Evolutionary conservation across 2,888 invertebrate genomes (phyloP).

Genomic region (Punctoribates punctum): DNA sequence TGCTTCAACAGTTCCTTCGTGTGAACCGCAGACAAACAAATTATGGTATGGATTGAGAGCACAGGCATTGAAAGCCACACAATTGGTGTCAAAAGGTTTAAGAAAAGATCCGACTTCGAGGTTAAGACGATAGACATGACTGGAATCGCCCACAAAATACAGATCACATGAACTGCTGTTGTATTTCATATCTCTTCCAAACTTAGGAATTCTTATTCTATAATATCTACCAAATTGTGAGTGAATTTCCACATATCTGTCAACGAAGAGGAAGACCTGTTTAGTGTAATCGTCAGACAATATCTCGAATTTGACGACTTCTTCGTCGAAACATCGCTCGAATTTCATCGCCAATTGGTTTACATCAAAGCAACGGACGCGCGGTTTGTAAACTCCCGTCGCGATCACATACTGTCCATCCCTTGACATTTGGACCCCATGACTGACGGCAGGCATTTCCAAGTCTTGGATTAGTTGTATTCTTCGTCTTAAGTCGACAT

Average conservation of each 20-base stretch:
- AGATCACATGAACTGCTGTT: conserved; percentile 86
- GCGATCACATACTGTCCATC: conserved; percentile 90
- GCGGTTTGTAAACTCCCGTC: conserved; percentile 88
- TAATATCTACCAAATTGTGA: conserved; percentile 87
- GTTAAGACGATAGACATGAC: conserved; percentile 88
- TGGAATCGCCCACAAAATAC: conserved; percentile 77
- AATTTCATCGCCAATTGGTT: conserved; percentile 93
- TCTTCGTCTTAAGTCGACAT: conserved; percentile 81
- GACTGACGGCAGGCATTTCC: conserved; percentile 95
- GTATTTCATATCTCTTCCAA: conserved; percentile 89
- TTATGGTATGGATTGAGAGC: conserved; percentile 83
- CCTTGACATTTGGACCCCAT: conserved; percentile 73
- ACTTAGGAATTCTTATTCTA: conserved; percentile 84
- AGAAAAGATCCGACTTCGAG: conserved; percentile 92
- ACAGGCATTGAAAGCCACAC: conserved; percentile 69
- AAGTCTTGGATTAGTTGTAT: conserved; percentile 98
- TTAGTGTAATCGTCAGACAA: conserved; percentile 95
- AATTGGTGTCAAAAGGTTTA: conserved; percentile 72
- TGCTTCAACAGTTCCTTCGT: conserved; percentile 87
- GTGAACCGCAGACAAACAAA: conserved; percentile 77
- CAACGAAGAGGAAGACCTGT: conserved; percentile 81
- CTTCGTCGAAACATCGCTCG: conserved; percentile 94
- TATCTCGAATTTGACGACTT: conserved; percentile 87
- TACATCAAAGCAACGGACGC: conserved; percentile 93
- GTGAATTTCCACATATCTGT: conserved; percentile 93